A percentile compares a stretch with the other conserved stretches of the same genome.
These are phyloP conservation scores for Meloidogyne chitwoodi DNA, from an alignment of 1,140 invertebrate species.

Conservation along the genomic window DNA sequence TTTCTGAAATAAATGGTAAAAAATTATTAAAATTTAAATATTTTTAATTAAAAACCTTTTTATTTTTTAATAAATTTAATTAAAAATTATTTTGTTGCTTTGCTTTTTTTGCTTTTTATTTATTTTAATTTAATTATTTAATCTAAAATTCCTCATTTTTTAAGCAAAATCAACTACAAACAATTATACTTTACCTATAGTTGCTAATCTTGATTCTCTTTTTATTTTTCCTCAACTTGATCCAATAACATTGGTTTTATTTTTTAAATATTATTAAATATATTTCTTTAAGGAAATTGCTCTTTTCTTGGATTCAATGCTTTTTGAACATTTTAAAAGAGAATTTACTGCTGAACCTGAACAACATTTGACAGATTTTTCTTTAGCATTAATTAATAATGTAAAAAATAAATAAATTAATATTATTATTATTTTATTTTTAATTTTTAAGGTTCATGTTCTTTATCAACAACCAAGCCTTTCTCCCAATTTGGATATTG, in stretches of 20 bases:
- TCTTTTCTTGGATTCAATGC: conserved; percentile 55
- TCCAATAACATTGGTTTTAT: conserved; percentile 57
- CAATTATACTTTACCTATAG: conserved; percentile 56
- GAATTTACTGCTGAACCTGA: conserved; percentile 54
- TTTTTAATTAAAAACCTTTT: no score
- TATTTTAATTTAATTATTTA: background rate
- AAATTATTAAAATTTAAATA: no score
- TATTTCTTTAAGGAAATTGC: conserved; percentile 18
- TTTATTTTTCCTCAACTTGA: conserved; percentile 60
- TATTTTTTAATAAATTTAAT: no score
- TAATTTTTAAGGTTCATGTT: conserved; percentile 37
- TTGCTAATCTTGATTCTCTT: conserved; percentile 55
- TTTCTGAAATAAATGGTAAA: conserved; percentile 4
- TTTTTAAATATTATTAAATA: background rate
- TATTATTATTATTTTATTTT: background rate
- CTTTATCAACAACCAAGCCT: conserved; percentile 58
- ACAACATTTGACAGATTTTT: conserved; percentile 57
- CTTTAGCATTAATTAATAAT: conserved; percentile 57
- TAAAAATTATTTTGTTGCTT: background rate
- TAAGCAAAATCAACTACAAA: conserved; percentile 24
- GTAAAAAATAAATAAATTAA: conserved; percentile 12
- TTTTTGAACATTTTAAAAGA: conserved; percentile 55
- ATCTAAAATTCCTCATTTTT: conserved; percentile 19
- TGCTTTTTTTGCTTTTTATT: background rate
- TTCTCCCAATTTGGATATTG: conserved; percentile 57